phyloP scores from a whole-genome alignment of 2,888 invertebrate species.

The Apodemia mormo region DNA sequence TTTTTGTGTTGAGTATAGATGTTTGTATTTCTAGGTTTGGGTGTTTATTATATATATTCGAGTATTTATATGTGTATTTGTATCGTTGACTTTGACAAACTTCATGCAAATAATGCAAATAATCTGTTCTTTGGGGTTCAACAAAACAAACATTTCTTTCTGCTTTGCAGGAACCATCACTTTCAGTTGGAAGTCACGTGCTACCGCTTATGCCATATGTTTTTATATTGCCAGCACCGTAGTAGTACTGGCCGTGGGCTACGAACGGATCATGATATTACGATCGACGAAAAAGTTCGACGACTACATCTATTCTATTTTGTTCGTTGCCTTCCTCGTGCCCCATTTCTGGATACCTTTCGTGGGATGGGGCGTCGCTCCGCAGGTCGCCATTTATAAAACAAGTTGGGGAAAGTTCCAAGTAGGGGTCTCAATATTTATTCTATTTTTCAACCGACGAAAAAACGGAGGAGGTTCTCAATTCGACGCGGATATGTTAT shows the following conservation, averaged over 20 bases:
- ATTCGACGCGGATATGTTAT: no score
- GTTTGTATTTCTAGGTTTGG: no score
- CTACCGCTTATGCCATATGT: slow-evolving; percentile 84
- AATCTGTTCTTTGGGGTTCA: background rate
- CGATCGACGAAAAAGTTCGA: slow-evolving; percentile 84
- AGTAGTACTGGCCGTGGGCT: slow-evolving; percentile 82
- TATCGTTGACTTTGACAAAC: no score
- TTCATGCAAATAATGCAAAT: no score
- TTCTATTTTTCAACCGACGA: no score
- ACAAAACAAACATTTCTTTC: background rate
- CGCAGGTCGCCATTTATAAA: slow-evolving; percentile 86
- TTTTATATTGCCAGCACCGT: slow-evolving; percentile 83
- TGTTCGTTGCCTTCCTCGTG: slow-evolving; percentile 84
- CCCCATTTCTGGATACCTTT: slow-evolving; percentile 88
- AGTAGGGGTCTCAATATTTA: slow-evolving; percentile 51
- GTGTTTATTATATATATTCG: no score
- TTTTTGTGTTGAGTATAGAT: no score
- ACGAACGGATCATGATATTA: slow-evolving; percentile 83
- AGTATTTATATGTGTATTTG: no score
- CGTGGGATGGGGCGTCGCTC: slow-evolving; percentile 86
- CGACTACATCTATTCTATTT: slow-evolving; percentile 86
- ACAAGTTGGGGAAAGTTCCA: slow-evolving; percentile 86
- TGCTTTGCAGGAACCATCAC: slow-evolving; percentile 76
- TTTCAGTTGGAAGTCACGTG: slow-evolving; percentile 83
- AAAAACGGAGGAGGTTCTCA: no score